Evolutionary conservation across 2,888 invertebrate genomes (phyloP).

Genomic region (Siphlonurus alternatus): DNA sequence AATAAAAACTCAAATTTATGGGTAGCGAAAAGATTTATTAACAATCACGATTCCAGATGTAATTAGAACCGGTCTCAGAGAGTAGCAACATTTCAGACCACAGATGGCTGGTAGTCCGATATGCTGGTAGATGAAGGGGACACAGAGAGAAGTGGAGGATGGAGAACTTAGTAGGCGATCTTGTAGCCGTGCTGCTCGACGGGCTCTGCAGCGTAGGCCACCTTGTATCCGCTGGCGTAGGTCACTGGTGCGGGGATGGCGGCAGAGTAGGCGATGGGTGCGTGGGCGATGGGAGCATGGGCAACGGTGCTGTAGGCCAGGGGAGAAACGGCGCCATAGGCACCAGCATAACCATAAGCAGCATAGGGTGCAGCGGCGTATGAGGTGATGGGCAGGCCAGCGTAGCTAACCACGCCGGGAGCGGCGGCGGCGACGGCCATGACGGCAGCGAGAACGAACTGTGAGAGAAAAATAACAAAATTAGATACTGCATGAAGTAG

Average conservation of each 20-base stretch:
- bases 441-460: slow-evolving; percentile 9
- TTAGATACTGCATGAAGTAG: neutral
- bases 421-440: slow-evolving; percentile 7
- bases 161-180: slow-evolving; percentile 8
- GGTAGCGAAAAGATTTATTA: neutral
- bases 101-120: neutral
- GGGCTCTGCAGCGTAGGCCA: slow-evolving; percentile 20
- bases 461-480: neutral
- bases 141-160: neutral
- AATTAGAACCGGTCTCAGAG: neutral
- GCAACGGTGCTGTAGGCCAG: slow-evolving; percentile 5
- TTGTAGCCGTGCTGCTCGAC: slow-evolving; percentile 24
- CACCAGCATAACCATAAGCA: neutral
- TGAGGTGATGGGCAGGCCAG: neutral
- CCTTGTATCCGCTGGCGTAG: slow-evolving; percentile 19
- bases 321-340: slow-evolving; percentile 1
- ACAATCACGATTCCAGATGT: neutral
- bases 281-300: slow-evolving; percentile 7
- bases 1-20: no score
- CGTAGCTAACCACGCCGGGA: slow-evolving; percentile 1
- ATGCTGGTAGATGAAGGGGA: neutral
- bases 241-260: slow-evolving; percentile 17
- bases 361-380: neutral
- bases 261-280: slow-evolving; percentile 13
- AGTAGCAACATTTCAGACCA: neutral